Evolutionary conservation across 2,113 vertebrate genomes (phyloP), one percentile per base, ranked within the genome.

Genomic region (Ibidorhyncha struthersii): DNA sequence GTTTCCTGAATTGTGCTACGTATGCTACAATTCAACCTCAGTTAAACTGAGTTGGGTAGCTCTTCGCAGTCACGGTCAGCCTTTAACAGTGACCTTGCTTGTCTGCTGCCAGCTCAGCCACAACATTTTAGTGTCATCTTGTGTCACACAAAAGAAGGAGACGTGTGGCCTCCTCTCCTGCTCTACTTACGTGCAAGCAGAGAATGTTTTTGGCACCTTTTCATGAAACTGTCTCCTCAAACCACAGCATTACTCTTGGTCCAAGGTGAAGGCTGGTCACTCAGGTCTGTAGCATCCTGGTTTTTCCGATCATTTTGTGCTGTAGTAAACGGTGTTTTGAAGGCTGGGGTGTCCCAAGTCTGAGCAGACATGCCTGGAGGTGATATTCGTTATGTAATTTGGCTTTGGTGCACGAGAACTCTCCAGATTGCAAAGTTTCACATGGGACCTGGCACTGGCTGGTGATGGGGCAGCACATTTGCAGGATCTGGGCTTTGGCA

Each of bases 221-320:
- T 8, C 11, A 17, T 10, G 29, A 70, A 71, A 18, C 9, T 56
- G 4, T 7, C 38, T 79, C 26, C 70, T 69, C 52, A 71, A 53
- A 61, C 18, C 14, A 55, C 19, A 67, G 26, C 38, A 23, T 10
- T 58, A 2, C 2, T 49, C 36, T 18, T 59, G 38, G 27, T 38
- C 10, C 0, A 45, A 73, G 43, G 9, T 79, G 36, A 7, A 26
- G 6, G 9, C 72, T 98, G 11, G 71, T 98, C 47, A 98, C 98
- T 12, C 98, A 98, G 96, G 98, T 99, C 94, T 86, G 91, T 34
- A 32, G 30, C 29, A 56, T 9, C 22, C 12, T 34, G 80, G 40
- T 40, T 23, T 53, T 91, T 47, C 27, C 3, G 1, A 8, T 11
- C 20, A 23, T 30, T 81, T 73, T 49, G 49, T 49, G 21, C 49